Evolutionary conservation across 2,113 vertebrate genomes (phyloP), one percentile per base, ranked within the genome.

Genomic region (Cinclus mexicanus): DNA sequence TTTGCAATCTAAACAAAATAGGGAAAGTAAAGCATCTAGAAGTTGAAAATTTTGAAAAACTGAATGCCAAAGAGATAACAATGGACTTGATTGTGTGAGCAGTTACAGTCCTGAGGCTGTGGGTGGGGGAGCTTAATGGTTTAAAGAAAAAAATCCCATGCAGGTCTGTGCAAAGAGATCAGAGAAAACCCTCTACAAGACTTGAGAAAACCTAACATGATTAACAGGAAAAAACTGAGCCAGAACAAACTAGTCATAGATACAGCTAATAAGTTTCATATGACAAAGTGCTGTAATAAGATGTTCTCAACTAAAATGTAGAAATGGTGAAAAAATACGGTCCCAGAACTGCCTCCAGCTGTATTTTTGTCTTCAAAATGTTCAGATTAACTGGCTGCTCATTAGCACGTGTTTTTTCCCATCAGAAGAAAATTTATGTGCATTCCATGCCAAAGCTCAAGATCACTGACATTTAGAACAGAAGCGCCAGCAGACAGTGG

Each of bases 331-430:
- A 88, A 49, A 94, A 96, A 88, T 35, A 77, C 0, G 0, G 44
- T 67, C 76, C 65, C 83, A 93, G 53, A 69, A 90, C 22, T 89
- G 72, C 88, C 76, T 92, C 72, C 31, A 90, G 71, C 56, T 90
- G n/a, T 56, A 81, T 39, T 96, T 90, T 76, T 92, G 75, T 89
- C 88, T 94, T 84, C 37, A 86, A 87, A 97, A 89, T 6, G 11
- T 84, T 86, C 5, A 2, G 83, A 90, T 24, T 64, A 91, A 93
- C 91, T 53, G 72, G 39, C 47, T 96, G 69, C 79, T 95, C 72
- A 87, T 96, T 94, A 96, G 76, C 65, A 86, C 9, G 2, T 83
- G 42, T 56, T 33, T 83, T 67, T 91, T 78, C 14, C 49, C 16
- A 77, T 77, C 49, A 64, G 76, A 92, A 94, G 91, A 87, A 77